These are phyloP conservation scores for Chauna torquata DNA, from an alignment of 2,113 vertebrate species.

Conservation along the genomic window DNA sequence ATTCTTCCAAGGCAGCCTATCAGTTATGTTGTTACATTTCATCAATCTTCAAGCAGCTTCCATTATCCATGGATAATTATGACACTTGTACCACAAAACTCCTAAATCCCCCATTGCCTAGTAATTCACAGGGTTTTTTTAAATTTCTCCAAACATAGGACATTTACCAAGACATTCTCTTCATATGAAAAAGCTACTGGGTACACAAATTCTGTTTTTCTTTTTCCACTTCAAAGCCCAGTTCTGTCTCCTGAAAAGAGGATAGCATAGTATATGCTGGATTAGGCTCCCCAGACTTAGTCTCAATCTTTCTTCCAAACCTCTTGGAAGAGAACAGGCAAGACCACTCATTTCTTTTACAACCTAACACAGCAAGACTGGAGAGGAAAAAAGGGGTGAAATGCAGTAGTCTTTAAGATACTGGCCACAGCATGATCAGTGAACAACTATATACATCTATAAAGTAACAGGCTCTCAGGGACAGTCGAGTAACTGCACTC, in stretches of 20 bases:
- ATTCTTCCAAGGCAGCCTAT: background rate
- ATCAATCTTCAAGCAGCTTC: background rate
- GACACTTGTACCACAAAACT: background rate
- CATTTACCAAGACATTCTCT: background rate
- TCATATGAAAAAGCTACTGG: background rate
- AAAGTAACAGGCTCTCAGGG: background rate
- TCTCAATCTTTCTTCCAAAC: background rate
- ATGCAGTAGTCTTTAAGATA: slow-evolving; percentile 68
- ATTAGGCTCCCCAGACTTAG: background rate
- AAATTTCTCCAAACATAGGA: background rate
- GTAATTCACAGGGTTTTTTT: background rate
- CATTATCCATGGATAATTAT: background rate
- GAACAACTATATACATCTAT: slow-evolving; percentile 50
- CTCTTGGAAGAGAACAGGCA: slow-evolving; percentile 6
- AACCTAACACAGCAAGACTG: background rate
- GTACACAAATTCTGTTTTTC: background rate
- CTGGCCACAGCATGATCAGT: slow-evolving; percentile 56
- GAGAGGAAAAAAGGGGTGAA: slow-evolving; percentile 55
- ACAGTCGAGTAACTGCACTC: background rate
- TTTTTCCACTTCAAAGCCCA: background rate
- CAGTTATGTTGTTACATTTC: background rate
- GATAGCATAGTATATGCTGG: background rate
- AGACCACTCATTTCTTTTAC: background rate
- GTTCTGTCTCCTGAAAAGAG: background rate
- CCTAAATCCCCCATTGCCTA: background rate